Base-by-base conservation (phyloP, 1,140 invertebrate genomes). In the Lordiphosa stackelbergi region DNA sequence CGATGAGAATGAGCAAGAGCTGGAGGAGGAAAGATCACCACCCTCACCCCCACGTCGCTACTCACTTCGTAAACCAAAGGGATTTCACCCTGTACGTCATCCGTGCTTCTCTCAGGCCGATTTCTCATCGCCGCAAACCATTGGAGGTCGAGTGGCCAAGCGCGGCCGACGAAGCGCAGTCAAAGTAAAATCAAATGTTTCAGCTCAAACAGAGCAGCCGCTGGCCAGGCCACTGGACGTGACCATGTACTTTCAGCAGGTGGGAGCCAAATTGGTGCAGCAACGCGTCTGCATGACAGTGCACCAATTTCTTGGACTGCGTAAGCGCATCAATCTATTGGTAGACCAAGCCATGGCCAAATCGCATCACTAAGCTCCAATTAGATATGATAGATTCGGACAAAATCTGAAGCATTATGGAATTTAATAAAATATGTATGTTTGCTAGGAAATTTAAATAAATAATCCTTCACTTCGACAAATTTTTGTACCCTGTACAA, bases 111-210 rank as follows among this genome's bases (percentile, higher is more conserved):
- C 2, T 0, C n/a, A 16, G 22, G 8, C 11, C 9, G 10, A 48
- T 28, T 8, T 34, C 8, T 6, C 46, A 0, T 1, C 34, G 2
- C 22, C 37, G 4, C 11, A 16, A 7, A 41, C 53, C 4, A 63
- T 58, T 46, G 68, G 36, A 3, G 54, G 28, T 8, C 64, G 64
- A 1, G 64, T 68, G 4, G 53, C 51, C 8, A 68, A 55, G 43
- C 60, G 69, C 3, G 6, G 28, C 1, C 36, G 65, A 6, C 36
- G 19, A n/a, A 40, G 37, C 8, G 13, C 4, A 4, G 1, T 1
- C n/a, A 3, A 3, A 40, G 1, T 8, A 1, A 7, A 31, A 7
- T 8, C 7, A 1, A 31, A 31, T 28, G 24, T 7, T 28, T 28
- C 28, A 31, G 34, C 5, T 2, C 5, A 7, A 4, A 16, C 22